Conservation (phyloP, 2,113 vertebrate species). For the Prinia subflava region DNA sequence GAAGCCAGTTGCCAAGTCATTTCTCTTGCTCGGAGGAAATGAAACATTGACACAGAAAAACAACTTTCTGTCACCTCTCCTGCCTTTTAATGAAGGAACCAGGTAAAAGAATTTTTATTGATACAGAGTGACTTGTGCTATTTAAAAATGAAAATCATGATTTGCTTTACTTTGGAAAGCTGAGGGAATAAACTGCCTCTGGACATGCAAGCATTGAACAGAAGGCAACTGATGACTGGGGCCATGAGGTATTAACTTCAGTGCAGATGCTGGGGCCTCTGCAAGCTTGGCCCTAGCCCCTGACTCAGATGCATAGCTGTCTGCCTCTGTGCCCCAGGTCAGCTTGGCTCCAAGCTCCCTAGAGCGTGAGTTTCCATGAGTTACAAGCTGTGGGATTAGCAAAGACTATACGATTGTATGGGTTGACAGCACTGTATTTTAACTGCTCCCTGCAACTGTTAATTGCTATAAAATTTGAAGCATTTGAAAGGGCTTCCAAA, state of each 20-base stretch:
- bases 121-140: background rate
- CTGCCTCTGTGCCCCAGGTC: slow-evolving; percentile 41
- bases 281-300: background rate
- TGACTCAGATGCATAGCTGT: background rate
- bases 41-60: background rate
- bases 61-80: background rate
- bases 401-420: background rate
- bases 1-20: background rate
- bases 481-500: background rate
- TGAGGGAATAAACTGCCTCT: background rate
- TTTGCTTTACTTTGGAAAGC: background rate
- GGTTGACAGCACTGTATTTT: background rate
- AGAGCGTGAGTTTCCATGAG: background rate
- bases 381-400: background rate
- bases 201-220: background rate
- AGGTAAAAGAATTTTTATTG: background rate
- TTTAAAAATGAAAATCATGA: background rate
- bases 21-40: background rate
- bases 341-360: slow-evolving; percentile 27
- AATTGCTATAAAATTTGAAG: slow-evolving; percentile 11
- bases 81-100: background rate
- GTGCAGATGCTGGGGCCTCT: background rate
- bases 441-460: background rate
- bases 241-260: background rate
- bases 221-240: background rate